phyloP scores from a whole-genome alignment of 2,113 vertebrate species.

The Gila orcuttii region DNA sequence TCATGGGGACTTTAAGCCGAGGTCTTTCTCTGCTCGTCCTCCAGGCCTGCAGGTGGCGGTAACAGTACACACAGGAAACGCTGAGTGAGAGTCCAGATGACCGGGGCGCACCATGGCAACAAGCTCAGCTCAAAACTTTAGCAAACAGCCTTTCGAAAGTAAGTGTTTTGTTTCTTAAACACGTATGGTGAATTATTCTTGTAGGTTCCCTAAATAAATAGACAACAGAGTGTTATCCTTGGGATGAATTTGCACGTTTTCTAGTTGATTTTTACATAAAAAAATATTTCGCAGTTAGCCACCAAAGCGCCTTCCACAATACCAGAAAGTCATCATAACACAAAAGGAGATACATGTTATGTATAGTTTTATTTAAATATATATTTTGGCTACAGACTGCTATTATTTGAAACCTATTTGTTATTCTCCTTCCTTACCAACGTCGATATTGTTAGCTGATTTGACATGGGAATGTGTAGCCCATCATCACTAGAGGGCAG shows the following conservation, averaged over 20 bases:
- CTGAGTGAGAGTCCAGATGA: neutral
- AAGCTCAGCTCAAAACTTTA: neutral
- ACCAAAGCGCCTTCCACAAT: neutral
- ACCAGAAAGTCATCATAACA: neutral
- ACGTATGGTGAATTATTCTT: too few relatives aligned
- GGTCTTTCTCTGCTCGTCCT: neutral
- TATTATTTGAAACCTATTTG: neutral
- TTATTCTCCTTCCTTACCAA: neutral
- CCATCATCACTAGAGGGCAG: conserved; percentile 12
- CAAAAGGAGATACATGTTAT: neutral
- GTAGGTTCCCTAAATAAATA: neutral
- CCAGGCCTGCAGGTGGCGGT: neutral
- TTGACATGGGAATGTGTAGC: neutral
- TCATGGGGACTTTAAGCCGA: too few relatives aligned
- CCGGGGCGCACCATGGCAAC: conserved; percentile 2
- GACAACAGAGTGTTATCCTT: neutral
- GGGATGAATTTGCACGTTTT: neutral
- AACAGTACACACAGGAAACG: neutral
- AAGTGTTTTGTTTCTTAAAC: neutral
- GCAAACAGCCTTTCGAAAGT: neutral
- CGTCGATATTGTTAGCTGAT: neutral
- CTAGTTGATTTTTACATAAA: neutral
- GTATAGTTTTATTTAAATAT: neutral
- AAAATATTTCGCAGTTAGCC: neutral
- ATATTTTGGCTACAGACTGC: neutral